Evolutionary conservation across 2,113 vertebrate genomes (phyloP).

Genomic region (Danionella cerebrum): DNA sequence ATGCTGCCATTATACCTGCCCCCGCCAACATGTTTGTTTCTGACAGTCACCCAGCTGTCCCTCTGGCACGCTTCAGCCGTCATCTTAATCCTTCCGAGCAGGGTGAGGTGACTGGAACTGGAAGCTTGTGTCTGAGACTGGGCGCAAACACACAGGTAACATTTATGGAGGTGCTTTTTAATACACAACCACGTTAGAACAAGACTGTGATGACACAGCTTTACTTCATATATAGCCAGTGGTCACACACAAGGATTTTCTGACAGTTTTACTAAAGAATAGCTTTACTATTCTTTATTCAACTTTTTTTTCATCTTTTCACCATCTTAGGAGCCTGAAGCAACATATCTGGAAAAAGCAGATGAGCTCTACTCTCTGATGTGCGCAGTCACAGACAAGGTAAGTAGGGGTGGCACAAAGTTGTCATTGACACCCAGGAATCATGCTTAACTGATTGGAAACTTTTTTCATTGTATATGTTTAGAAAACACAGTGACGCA

Average conservation of each 20-base stretch:
- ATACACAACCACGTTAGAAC: too few species aligned
- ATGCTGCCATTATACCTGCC: slow-evolving; percentile 76
- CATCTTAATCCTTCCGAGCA: slow-evolving; percentile 76
- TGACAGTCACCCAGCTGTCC: slow-evolving; percentile 74
- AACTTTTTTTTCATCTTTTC: not conserved
- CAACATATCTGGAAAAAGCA: slow-evolving; percentile 76
- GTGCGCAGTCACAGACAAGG: slow-evolving; percentile 79
- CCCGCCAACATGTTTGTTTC: slow-evolving; percentile 86
- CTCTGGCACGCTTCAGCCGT: slow-evolving; percentile 80
- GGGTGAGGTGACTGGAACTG: slow-evolving; percentile 51
- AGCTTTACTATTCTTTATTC: too few species aligned
- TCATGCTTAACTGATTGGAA: too few species aligned
- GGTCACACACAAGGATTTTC: too few species aligned
- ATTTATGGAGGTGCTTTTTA: too few species aligned
- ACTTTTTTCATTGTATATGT: too few species aligned
- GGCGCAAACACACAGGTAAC: slow-evolving; percentile 76
- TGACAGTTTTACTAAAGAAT: too few species aligned
- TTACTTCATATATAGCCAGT: too few species aligned
- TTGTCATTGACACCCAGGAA: too few species aligned
- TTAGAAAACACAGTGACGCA: too few species aligned
- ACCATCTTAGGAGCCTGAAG: slow-evolving; percentile 66
- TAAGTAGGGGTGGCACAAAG: slow-evolving; percentile 50
- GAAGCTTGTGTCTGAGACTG: slow-evolving; percentile 73
- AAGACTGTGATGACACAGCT: too few species aligned
- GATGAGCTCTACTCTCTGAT: slow-evolving; percentile 70